A percentile compares a stretch with the other conserved stretches of the same genome.
phyloP scores from a whole-genome alignment of 2,888 invertebrate genomes.

The Erebia ligea region DNA sequence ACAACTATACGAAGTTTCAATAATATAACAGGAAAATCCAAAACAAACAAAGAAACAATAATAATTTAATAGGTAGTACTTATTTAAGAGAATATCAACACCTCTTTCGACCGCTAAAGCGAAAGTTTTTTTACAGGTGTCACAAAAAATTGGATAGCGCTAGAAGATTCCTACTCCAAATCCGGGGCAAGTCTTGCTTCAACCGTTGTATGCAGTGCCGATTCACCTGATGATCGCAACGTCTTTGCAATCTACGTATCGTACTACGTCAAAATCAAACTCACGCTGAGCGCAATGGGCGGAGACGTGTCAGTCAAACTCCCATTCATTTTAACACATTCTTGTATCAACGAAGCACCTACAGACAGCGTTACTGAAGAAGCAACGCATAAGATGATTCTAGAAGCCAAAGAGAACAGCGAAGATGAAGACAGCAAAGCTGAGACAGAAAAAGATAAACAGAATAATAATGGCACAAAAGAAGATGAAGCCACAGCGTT shows the following conservation, averaged over 20 bases:
- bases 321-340: conserved; percentile 91
- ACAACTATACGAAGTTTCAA: no score
- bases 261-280: conserved; percentile 94
- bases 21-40: no score
- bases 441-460: conserved; percentile 65
- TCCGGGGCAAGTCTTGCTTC: conserved; percentile 85
- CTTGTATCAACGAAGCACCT: conserved; percentile 85
- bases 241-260: conserved; percentile 96
- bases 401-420: conserved; percentile 75
- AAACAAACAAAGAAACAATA: no score
- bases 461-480: conserved; percentile 61
- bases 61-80: no score
- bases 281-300: conserved; percentile 91
- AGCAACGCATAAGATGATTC: conserved; percentile 73
- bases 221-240: conserved; percentile 89
- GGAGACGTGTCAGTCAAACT: conserved; percentile 91
- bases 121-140: conserved; percentile 79
- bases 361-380: conserved; percentile 80
- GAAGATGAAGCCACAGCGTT: conserved; percentile 55
- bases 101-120: neutral
- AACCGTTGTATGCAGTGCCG: conserved; percentile 79
- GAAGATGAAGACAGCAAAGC: conserved; percentile 71
- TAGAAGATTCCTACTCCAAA: conserved; percentile 92
- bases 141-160: conserved; percentile 95
- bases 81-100: no score